Conservation (phyloP, 2,888 invertebrate genomes). For the Drosophila anceps region DNA sequence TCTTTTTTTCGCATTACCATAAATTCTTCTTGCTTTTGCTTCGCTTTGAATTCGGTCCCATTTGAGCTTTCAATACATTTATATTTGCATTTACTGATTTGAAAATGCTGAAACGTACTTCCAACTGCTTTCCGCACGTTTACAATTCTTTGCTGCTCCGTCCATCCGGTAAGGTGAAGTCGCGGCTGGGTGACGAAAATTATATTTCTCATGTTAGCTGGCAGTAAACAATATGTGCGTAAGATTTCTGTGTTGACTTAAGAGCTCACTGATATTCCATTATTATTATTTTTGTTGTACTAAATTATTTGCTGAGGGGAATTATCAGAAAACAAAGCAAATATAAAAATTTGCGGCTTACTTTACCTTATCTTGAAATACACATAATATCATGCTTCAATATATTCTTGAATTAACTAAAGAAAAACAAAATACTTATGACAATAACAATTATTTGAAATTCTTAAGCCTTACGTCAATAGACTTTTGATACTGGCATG, state of each 20-base stretch:
- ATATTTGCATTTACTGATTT: slow-evolving; percentile 75
- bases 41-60: slow-evolving; percentile 44
- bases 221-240: slow-evolving; percentile 61
- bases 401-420: background rate
- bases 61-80: slow-evolving; percentile 74
- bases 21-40: slow-evolving; percentile 43
- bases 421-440: background rate
- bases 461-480: background rate
- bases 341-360: slow-evolving; percentile 1
- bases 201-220: slow-evolving; percentile 55
- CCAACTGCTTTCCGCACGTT: slow-evolving; percentile 69
- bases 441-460: background rate
- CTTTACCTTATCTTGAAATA: background rate
- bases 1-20: slow-evolving; percentile 47
- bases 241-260: slow-evolving; percentile 50
- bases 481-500: background rate
- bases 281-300: background rate
- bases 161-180: slow-evolving; percentile 36
- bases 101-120: slow-evolving; percentile 67
- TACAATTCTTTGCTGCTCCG: slow-evolving; percentile 46
- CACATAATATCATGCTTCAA: background rate
- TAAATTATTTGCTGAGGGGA: slow-evolving; percentile 24
- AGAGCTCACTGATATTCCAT: slow-evolving; percentile 25
- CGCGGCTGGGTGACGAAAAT: slow-evolving; percentile 33
- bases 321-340: slow-evolving; percentile 31